phyloP scores from a whole-genome alignment of 1,140 invertebrate genomes.

The Drosophila bocki region DNA sequence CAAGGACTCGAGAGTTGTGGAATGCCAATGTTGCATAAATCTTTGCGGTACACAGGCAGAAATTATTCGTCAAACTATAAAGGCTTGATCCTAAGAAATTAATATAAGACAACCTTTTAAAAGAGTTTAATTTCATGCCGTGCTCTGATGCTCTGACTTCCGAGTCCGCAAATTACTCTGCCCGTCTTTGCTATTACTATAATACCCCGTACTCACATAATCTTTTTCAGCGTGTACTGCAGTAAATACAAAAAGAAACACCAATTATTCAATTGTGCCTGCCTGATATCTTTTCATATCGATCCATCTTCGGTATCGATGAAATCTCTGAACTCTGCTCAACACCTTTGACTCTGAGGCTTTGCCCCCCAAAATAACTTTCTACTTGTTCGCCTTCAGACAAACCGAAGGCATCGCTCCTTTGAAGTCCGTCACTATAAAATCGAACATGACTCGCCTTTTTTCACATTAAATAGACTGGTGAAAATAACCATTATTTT shows the following conservation, averaged over 20 bases:
- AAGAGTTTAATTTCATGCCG: no score
- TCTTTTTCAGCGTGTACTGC: background rate
- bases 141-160: no score
- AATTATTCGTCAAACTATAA: background rate
- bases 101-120: no score
- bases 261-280: background rate
- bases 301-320: constrained; percentile 38
- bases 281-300: background rate
- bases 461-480: constrained; percentile 43
- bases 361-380: constrained; percentile 44
- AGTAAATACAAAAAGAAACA: constrained; percentile 7
- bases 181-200: no score
- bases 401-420: constrained; percentile 30
- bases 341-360: constrained; percentile 50
- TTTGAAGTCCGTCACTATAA: constrained; percentile 48
- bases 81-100: background rate
- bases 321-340: constrained; percentile 30
- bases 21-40: constrained; percentile 44
- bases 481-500: constrained; percentile 62
- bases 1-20: constrained; percentile 35
- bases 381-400: constrained; percentile 53
- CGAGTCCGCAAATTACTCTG: no score
- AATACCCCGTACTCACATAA: no score
- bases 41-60: constrained; percentile 3
- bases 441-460: constrained; percentile 62